Evolutionary conservation across 2,888 invertebrate genomes (phyloP), one percentile per base, ranked within the genome.

Genomic region (Allophyes oxyacanthae): DNA sequence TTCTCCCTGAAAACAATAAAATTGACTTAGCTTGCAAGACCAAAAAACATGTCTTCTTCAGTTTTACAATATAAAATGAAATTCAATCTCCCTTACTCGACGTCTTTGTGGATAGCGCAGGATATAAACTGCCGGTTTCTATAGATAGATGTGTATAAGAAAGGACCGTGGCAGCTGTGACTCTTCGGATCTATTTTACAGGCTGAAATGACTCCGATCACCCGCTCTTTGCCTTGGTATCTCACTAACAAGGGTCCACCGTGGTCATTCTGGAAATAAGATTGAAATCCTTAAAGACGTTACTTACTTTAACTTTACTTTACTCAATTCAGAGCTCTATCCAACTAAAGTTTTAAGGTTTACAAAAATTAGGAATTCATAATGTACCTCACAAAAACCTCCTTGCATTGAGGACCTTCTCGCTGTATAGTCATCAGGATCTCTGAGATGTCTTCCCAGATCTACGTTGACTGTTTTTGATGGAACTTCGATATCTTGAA

Each of bases 131-230:
- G 93, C 0, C 91, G 77, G 63, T 93, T 93, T 55, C 77, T 88
- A 63, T 89, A 93, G 10, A 93, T 77, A 0, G 92, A 92, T 0
- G 93, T 93, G 64, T 93, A 93, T 0, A 93, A 79, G 87, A 93
- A 93, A 0, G 93, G 93, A 5, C 93, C 93, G 43, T 93, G 92
- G 43, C 93, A 93, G 63, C 88, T 91, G 77, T 92, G 93, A 1
- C 75, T 81, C 65, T 92, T 92, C 0, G 93, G 90, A 53, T 93
- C 93, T 34, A 93, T 93, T 75, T 92, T 91, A 61, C 93, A 93
- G 0, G 93, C 93, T 0, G 93, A 93, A 54, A 93, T 92, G 0
- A 93, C 88, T 0, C 93, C 93, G 0, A 89, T 81, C 0, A 90
- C 91, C 2, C 88, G 75, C 44, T 92, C 92, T 49, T 87, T 87